Evolutionary conservation across 2,888 invertebrate genomes (phyloP).

Genomic region (Ochropacha duplaris): DNA sequence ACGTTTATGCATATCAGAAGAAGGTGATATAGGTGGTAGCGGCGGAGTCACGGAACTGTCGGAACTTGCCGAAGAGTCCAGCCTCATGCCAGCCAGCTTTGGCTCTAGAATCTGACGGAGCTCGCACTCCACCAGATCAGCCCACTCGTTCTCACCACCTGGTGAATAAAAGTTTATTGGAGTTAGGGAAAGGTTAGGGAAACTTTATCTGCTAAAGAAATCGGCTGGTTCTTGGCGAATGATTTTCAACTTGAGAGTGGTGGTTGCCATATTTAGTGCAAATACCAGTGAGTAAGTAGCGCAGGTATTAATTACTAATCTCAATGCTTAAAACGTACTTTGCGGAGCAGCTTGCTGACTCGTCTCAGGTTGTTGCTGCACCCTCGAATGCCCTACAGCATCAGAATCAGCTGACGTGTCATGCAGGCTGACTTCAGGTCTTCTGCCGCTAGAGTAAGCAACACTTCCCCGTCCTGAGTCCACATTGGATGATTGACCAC

Average conservation of each 20-base stretch:
- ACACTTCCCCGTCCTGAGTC: slow-evolving; percentile 92
- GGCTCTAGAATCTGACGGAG: slow-evolving; percentile 90
- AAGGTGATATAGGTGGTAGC: slow-evolving; percentile 88
- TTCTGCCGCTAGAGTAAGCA: slow-evolving; percentile 88
- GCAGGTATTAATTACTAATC: too few species aligned
- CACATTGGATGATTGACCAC: slow-evolving; percentile 88
- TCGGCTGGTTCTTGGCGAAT: too few species aligned
- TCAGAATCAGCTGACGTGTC: slow-evolving; percentile 85
- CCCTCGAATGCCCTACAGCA: slow-evolving; percentile 57
- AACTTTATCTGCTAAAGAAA: too few species aligned
- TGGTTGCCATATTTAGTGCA: too few species aligned
- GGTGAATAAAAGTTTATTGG: slow-evolving; percentile 48
- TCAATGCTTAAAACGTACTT: slow-evolving; percentile 31
- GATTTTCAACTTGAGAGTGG: too few species aligned
- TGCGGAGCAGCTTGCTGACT: slow-evolving; percentile 62
- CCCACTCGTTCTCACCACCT: slow-evolving; percentile 90
- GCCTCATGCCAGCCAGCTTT: slow-evolving; percentile 84
- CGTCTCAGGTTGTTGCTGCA: slow-evolving; percentile 63
- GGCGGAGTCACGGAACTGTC: slow-evolving; percentile 90
- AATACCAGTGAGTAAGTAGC: neutral
- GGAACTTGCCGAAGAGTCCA: slow-evolving; percentile 86
- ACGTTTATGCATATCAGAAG: slow-evolving; percentile 79
- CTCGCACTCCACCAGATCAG: slow-evolving; percentile 91
- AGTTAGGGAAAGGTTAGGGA: too few species aligned
- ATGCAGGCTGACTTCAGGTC: slow-evolving; percentile 79